Percentiles rank a stretch among this genome's conserved stretches.
Evolutionary conservation across 35 echinoderm and acorn worm species (phyloP).

Genomic region (Ophiothrix spiculata): DNA sequence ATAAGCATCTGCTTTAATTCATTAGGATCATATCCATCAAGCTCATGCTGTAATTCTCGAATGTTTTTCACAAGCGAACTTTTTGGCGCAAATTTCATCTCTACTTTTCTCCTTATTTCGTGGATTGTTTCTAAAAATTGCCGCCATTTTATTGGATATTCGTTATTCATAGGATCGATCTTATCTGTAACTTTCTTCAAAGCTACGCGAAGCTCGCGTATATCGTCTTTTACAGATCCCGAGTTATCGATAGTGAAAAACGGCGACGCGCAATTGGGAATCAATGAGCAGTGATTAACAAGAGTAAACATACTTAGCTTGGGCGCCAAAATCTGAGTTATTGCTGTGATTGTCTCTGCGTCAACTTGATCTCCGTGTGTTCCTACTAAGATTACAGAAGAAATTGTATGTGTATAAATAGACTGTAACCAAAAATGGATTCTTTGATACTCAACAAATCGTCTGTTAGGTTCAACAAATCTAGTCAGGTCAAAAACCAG

Average conservation of each 20-base stretch:
- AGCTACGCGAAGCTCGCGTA: background rate
- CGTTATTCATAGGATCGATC: background rate
- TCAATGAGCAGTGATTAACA: background rate
- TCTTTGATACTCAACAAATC: background rate
- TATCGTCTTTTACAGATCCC: background rate
- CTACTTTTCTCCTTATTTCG: background rate
- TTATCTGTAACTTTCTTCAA: background rate
- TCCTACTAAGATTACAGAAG: background rate
- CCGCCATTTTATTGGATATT: background rate
- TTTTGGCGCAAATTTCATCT: background rate
- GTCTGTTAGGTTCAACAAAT: background rate
- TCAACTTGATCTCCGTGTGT: background rate
- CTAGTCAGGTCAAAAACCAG: background rate
- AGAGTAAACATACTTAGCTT: background rate
- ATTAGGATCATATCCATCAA: background rate
- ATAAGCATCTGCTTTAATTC: background rate
- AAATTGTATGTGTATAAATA: background rate
- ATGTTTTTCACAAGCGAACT: background rate
- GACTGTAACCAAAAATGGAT: conserved; percentile 4
- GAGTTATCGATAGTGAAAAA: background rate
- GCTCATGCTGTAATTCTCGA: background rate
- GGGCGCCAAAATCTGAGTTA: background rate
- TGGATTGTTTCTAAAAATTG: background rate
- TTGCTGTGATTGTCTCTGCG: background rate
- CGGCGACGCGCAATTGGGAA: too few relatives aligned